Evolutionary conservation across 1,140 invertebrate species (phyloP).

Genomic region (Monomorium pharaonis): DNA sequence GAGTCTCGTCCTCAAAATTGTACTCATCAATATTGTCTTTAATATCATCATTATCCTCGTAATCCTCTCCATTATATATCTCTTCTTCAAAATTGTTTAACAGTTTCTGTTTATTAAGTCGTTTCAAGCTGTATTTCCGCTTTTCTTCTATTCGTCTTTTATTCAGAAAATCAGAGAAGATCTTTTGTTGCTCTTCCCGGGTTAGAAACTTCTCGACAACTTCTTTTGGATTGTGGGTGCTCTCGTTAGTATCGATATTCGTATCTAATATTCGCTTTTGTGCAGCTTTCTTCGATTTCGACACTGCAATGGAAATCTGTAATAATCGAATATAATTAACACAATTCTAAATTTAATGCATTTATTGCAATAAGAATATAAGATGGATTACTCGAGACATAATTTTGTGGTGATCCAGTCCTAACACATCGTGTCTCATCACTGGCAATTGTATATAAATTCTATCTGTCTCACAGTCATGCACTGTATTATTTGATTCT

Average conservation of each 20-base stretch:
- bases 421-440: conserved; percentile 90
- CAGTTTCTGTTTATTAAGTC: not conserved
- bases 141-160: conserved; percentile 56
- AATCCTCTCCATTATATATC: not conserved
- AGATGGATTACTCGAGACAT: conserved; percentile 83
- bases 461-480: conserved; percentile 74
- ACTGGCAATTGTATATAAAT: conserved; percentile 73
- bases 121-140: not conserved
- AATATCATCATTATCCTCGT: conserved; percentile 8
- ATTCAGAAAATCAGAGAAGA: conserved; percentile 70
- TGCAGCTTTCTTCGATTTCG: conserved; percentile 34
- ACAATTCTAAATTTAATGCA: not conserved
- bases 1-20: conserved; percentile 11
- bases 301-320: conserved; percentile 69
- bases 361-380: conserved; percentile 3
- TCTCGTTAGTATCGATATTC: not conserved
- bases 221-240: not conserved
- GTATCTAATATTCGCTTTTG: not conserved
- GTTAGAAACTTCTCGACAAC: conserved; percentile 19
- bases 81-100: conserved; percentile 16
- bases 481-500: conserved; percentile 65
- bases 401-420: conserved; percentile 88
- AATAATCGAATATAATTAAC: conserved; percentile 14
- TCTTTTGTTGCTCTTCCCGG: conserved; percentile 46
- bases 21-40: not conserved